Percentiles rank a stretch among this genome's conserved stretches.
These are phyloP conservation scores for Nylanderia fulva DNA, from an alignment of 1,140 invertebrate genomes.

Conservation along the genomic window DNA sequence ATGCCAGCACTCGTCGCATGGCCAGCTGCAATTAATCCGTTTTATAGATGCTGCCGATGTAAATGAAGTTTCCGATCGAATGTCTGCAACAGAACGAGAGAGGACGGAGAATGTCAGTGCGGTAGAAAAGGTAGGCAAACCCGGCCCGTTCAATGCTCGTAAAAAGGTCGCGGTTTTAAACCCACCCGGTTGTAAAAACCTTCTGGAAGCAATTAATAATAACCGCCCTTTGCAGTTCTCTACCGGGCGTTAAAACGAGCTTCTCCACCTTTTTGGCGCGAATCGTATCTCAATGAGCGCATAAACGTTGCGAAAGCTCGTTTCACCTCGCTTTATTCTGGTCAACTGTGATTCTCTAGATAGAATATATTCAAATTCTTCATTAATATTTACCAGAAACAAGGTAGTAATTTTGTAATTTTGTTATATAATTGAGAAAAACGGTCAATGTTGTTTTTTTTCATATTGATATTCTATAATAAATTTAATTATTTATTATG, in stretches of 20 bases:
- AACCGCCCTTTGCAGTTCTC: constrained; percentile 56
- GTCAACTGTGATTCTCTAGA: background rate
- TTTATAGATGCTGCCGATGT: constrained; percentile 75
- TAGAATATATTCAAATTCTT: background rate
- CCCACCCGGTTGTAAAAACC: constrained; percentile 59
- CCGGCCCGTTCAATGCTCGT: constrained; percentile 63
- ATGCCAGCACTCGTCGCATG: constrained; percentile 59
- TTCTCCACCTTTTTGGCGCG: constrained; percentile 35
- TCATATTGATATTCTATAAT: background rate
- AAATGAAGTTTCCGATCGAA: constrained; percentile 71
- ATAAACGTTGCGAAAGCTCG: constrained; percentile 11
- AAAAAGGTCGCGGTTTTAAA: constrained; percentile 69
- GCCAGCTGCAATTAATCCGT: constrained; percentile 73
- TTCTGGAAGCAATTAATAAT: constrained; percentile 69
- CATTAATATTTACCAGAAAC: background rate
- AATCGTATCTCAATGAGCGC: constrained; percentile 28
- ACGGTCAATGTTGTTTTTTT: background rate
- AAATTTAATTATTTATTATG: background rate
- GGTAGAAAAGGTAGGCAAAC: constrained; percentile 15
- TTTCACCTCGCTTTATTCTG: background rate
- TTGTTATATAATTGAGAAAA: background rate
- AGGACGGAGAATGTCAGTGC: background rate
- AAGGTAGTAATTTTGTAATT: background rate
- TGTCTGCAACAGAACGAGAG: constrained; percentile 44
- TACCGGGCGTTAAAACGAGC: constrained; percentile 36